Conservation (phyloP, 2,113 vertebrate species). For the Mellivora capensis region DNA sequence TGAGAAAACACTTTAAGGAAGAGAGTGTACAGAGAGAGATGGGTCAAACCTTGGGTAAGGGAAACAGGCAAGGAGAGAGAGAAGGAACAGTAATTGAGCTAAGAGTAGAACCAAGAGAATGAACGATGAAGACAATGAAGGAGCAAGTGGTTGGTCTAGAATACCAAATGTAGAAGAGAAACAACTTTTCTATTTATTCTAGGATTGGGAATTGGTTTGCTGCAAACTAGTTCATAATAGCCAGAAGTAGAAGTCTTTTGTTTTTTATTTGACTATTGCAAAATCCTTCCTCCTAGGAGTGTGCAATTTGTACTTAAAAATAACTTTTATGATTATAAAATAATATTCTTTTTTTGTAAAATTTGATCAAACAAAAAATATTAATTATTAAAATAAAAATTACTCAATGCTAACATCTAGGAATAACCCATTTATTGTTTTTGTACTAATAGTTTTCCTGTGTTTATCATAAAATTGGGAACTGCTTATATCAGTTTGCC, state of each 20-base stretch:
- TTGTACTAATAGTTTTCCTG: neutral
- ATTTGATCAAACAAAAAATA: neutral
- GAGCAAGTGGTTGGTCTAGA: neutral
- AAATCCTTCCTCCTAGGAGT: neutral
- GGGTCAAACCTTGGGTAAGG: neutral
- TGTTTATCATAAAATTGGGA: neutral
- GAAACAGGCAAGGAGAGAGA: neutral
- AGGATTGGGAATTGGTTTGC: neutral
- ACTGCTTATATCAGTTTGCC: neutral
- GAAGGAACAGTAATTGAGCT: neutral
- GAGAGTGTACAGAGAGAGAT: neutral
- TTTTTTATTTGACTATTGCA: neutral
- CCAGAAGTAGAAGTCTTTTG: neutral
- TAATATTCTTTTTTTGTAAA: neutral
- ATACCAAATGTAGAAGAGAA: neutral
- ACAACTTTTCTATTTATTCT: neutral
- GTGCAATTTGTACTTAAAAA: slow-evolving; percentile 25
- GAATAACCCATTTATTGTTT: neutral
- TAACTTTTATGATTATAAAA: neutral
- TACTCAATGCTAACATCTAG: neutral
- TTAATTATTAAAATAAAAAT: neutral
- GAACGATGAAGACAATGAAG: neutral
- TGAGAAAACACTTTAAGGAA: neutral
- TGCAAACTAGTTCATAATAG: neutral
- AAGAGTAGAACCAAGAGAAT: neutral